Conservation (phyloP, 2,888 invertebrate genomes). For the Zygaena filipendulae region DNA sequence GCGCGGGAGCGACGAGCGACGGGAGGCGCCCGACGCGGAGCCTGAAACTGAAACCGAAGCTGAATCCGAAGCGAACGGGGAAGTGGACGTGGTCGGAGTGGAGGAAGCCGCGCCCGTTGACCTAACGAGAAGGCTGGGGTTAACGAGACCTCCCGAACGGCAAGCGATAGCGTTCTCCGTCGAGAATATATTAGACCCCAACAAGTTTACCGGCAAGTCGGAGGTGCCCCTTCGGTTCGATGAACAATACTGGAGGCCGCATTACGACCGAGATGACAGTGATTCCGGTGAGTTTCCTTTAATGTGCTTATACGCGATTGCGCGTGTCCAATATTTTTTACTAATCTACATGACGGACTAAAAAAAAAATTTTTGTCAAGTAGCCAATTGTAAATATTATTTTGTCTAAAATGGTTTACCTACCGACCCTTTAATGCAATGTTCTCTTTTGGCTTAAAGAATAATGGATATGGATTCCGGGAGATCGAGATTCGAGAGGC, state of each 20-base stretch:
- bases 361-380: too few species aligned
- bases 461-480: too few species aligned
- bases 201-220: conserved; percentile 84
- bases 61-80: conserved; percentile 45
- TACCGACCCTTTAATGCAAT: conserved; percentile 22
- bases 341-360: too few species aligned
- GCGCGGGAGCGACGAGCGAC: conserved; percentile 53
- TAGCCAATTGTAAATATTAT: too few species aligned
- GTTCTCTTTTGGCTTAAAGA: too few species aligned
- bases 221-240: conserved; percentile 64
- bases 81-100: conserved; percentile 59
- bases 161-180: conserved; percentile 83
- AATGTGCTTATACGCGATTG: not conserved
- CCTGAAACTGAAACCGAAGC: conserved; percentile 35
- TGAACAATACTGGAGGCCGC: conserved; percentile 68
- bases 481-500: too few species aligned
- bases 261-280: conserved; percentile 67
- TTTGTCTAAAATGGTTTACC: not conserved
- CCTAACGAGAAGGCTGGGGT: conserved; percentile 59
- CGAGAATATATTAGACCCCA: conserved; percentile 91
- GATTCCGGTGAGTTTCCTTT: conserved; percentile 59
- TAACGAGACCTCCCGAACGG: conserved; percentile 69
- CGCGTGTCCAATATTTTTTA: too few species aligned
- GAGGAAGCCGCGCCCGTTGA: conserved; percentile 60
- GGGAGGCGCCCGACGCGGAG: conserved; percentile 29